Percentiles rank a stretch among this genome's conserved stretches.
Conservation (phyloP, 2,888 invertebrate genomes). For the Cantharis lateralis region DNA sequence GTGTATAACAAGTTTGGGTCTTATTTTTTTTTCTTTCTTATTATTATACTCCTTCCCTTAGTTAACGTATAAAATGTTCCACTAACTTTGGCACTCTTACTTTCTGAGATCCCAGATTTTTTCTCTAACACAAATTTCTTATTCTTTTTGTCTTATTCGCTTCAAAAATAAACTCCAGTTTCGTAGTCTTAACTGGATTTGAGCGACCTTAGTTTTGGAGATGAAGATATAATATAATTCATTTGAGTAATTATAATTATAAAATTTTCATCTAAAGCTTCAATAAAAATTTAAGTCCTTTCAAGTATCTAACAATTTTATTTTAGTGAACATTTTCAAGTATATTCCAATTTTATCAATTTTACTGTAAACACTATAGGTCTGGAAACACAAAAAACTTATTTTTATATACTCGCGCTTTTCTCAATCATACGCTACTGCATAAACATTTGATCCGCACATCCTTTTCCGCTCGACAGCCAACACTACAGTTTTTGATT, state of each 20-base stretch:
- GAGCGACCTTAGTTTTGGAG: not conserved
- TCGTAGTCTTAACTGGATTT: not conserved
- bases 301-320: not conserved
- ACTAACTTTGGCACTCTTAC: not conserved
- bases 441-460: not conserved
- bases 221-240: not conserved
- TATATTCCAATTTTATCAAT: not conserved
- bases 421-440: not conserved
- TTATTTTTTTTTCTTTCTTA: not conserved
- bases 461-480: not conserved
- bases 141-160: not conserved
- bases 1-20: not conserved
- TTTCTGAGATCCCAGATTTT: not conserved
- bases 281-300: not conserved
- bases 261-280: not conserved
- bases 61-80: not conserved
- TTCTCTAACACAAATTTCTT: not conserved
- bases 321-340: not conserved
- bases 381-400: not conserved
- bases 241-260: not conserved
- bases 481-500: not conserved
- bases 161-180: not conserved
- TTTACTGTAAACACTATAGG: not conserved
- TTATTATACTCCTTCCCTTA: not conserved
- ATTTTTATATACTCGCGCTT: not conserved